Evolutionary conservation across 2,113 vertebrate species (phyloP).

Genomic region (Ariopsis seemanni): DNA sequence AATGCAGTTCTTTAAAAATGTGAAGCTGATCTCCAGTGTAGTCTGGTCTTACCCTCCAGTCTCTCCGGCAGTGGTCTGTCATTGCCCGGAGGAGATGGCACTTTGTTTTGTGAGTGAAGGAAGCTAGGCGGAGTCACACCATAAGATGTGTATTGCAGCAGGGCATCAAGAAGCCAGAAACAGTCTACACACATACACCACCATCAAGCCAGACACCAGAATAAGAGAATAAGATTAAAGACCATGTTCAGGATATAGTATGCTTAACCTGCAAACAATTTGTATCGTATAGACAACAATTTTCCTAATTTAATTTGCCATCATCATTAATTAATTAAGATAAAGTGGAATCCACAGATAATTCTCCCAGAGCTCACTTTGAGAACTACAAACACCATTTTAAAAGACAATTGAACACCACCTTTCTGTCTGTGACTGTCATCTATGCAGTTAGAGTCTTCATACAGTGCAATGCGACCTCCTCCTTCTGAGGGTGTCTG

Average conservation of each 20-base stretch:
- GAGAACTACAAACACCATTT: background rate
- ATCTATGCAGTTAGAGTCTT: conserved; percentile 96
- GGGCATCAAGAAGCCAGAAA: conserved; percentile 94
- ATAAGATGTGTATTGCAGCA: conserved; percentile 93
- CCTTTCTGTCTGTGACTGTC: conserved; percentile 98
- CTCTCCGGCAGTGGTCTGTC: conserved; percentile 81
- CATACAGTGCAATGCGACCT: conserved; percentile 90
- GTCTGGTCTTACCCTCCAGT: conserved; percentile 84
- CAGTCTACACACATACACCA: conserved; percentile 75
- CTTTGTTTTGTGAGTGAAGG: conserved; percentile 87
- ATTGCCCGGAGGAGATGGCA: conserved; percentile 77
- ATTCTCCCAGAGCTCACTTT: background rate
- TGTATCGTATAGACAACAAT: background rate
- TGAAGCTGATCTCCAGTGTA: background rate
- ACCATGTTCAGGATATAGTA: background rate
- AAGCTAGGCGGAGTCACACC: conserved; percentile 91
- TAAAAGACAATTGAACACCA: conserved; percentile 44
- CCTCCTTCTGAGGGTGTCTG: conserved; percentile 88
- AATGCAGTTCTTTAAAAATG: background rate
- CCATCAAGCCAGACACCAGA: background rate
- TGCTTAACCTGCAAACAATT: background rate
- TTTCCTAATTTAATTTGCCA: background rate
- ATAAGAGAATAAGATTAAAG: background rate
- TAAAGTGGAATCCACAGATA: background rate
- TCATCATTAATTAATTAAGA: background rate